Percentiles rank a stretch among this genome's conserved stretches.
Conservation (phyloP, 2,888 invertebrate species). For the Hermaeophaga mercurialis region DNA sequence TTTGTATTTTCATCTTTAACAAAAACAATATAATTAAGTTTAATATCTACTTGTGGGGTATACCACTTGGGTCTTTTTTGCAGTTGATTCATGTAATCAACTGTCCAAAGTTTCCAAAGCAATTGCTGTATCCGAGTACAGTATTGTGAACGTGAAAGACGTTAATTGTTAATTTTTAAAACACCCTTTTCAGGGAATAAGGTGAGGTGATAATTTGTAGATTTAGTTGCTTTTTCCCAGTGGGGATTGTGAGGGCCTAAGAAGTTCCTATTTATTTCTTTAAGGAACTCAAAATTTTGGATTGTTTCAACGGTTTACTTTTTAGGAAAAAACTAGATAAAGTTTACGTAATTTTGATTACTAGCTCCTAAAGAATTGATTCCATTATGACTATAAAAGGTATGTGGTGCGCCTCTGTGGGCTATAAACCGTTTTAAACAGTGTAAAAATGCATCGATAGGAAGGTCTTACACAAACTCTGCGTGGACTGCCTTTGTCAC, state of each 20-base stretch:
- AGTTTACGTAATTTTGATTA: not conserved
- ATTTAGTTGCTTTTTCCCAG: not conserved
- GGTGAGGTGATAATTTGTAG: not conserved
- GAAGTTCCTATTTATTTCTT: not conserved
- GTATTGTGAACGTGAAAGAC: conserved; percentile 11
- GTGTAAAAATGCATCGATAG: not conserved
- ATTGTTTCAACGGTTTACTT: not conserved
- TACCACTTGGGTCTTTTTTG: conserved; percentile 28
- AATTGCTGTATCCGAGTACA: conserved; percentile 17
- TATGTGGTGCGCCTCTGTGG: not conserved
- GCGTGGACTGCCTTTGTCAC: not conserved
- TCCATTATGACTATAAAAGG: not conserved
- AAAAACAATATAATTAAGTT: conserved; percentile 17
- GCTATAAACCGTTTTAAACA: not conserved
- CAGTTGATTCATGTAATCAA: conserved; percentile 24
- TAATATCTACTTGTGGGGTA: conserved; percentile 9
- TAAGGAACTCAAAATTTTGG: not conserved
- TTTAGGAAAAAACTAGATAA: not conserved
- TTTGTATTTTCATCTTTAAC: conserved; percentile 21
- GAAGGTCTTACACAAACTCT: not conserved
- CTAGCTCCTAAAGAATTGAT: conserved; percentile 1
- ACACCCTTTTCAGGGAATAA: conserved; percentile 1
- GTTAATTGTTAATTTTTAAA: not conserved
- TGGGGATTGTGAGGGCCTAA: not conserved
- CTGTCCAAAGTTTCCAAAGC: conserved; percentile 25